Conservation (phyloP, 2,113 vertebrate species). For the Myrmecobius fasciatus region DNA sequence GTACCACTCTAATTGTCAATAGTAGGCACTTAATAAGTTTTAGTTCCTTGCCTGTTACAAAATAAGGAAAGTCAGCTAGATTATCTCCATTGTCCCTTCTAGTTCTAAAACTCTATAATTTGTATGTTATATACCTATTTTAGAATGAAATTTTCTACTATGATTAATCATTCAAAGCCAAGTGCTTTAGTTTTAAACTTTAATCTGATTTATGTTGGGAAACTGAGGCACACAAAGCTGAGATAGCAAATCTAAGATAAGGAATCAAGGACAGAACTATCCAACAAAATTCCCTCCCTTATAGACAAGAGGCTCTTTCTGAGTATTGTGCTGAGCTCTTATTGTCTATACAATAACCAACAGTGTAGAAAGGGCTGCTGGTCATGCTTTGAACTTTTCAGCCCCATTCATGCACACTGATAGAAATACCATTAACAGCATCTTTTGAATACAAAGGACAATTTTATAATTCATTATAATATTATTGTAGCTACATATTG, state of each 20-base stretch:
- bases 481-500: not conserved
- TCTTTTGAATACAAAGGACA: slow-evolving; percentile 41
- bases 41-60: not conserved
- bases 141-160: not conserved
- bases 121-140: not conserved
- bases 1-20: not conserved
- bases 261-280: slow-evolving; percentile 10
- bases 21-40: not conserved
- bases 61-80: not conserved
- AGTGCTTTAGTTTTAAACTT: not conserved
- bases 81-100: not conserved
- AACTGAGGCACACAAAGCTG: slow-evolving; percentile 19
- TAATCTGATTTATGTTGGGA: slow-evolving; percentile 50
- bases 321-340: not conserved
- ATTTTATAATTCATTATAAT: not conserved
- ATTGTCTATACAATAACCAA: not conserved
- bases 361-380: not conserved
- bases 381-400: not conserved
- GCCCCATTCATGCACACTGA: not conserved
- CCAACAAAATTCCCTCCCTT: not conserved
- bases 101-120: not conserved
- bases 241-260: not conserved
- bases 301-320: not conserved
- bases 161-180: slow-evolving; percentile 19
- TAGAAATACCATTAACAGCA: not conserved